Evolutionary conservation across 2,797 vertebrate species (phyloP).

Genomic region (Lutjanus argentimaculatus): DNA sequence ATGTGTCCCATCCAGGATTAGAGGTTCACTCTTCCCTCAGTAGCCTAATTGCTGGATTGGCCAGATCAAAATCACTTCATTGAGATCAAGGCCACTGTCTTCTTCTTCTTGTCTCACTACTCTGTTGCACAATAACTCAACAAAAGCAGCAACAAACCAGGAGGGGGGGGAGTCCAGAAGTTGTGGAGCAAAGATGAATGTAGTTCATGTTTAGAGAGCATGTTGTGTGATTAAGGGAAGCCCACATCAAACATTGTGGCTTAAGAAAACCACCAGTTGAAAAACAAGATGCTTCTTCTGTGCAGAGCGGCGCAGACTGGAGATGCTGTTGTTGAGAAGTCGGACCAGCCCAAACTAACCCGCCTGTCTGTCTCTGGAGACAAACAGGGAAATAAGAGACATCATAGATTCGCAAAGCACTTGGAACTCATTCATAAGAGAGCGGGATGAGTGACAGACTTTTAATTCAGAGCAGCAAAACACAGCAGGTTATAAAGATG

Average conservation of each 20-base stretch:
- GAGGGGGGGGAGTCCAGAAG: conserved; percentile 62
- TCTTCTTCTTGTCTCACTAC: conserved; percentile 74
- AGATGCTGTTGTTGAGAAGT: conserved; percentile 79
- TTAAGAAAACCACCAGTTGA: conserved; percentile 84
- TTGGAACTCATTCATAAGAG: conserved; percentile 42
- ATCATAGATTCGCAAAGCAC: conserved; percentile 45
- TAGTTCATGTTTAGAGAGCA: conserved; percentile 86
- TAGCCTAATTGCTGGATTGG: conserved; percentile 84
- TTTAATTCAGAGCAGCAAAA: conserved; percentile 12
- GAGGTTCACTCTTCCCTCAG: conserved; percentile 83
- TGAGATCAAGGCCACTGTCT: conserved; percentile 81
- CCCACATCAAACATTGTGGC: conserved; percentile 87
- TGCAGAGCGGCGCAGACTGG: conserved; percentile 70
- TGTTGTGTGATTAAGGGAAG: conserved; percentile 87
- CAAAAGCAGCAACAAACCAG: conserved; percentile 72
- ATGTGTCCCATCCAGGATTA: conserved; percentile 82
- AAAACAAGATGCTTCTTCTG: conserved; percentile 85
- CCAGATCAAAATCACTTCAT: conserved; percentile 83
- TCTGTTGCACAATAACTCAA: conserved; percentile 80
- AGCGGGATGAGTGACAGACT: conserved; percentile 41
- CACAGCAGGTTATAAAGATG: conserved; percentile 13
- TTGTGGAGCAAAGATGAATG: conserved; percentile 80
- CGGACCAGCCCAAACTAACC: conserved; percentile 74
- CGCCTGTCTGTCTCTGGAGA: conserved; percentile 80
- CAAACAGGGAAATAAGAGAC: conserved; percentile 73